Evolutionary conservation across 2,113 vertebrate genomes (phyloP).

Genomic region (Paraplagusia blochii): DNA sequence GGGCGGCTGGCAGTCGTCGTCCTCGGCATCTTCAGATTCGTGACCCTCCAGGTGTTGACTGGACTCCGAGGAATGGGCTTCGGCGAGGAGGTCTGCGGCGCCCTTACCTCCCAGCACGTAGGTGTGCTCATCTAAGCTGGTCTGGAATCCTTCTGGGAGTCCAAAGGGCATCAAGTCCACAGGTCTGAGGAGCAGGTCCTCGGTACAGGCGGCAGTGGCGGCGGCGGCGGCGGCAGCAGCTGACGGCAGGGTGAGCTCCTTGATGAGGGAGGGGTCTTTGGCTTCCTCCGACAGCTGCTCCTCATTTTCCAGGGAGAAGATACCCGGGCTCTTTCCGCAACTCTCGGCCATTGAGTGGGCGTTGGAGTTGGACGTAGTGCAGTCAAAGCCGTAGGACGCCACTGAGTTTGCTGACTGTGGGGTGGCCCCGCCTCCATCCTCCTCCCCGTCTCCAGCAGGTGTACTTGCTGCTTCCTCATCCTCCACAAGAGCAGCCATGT

Average conservation of each 20-base stretch:
- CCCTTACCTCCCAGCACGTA: constrained; percentile 70
- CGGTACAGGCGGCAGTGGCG: constrained; percentile 52
- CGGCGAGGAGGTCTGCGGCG: constrained; percentile 42
- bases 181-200: constrained; percentile 61
- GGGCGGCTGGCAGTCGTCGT: constrained; percentile 65
- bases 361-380: constrained; percentile 78
- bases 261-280: constrained; percentile 78
- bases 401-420: constrained; percentile 81
- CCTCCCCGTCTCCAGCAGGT: constrained; percentile 54
- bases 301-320: constrained; percentile 81
- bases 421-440: constrained; percentile 71
- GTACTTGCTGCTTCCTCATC: constrained; percentile 67
- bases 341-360: constrained; percentile 80
- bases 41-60: constrained; percentile 35
- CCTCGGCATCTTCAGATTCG: constrained; percentile 45
- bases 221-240: constrained; percentile 51
- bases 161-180: constrained; percentile 75
- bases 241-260: constrained; percentile 73
- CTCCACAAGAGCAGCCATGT: constrained; percentile 61
- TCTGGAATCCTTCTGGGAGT: constrained; percentile 40
- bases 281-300: constrained; percentile 78
- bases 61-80: constrained; percentile 52
- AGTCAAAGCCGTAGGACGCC: constrained; percentile 80
- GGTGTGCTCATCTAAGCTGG: constrained; percentile 59
- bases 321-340: constrained; percentile 80